Evolutionary conservation across 2,797 vertebrate genomes (phyloP).

Genomic region (Morus bassanus): DNA sequence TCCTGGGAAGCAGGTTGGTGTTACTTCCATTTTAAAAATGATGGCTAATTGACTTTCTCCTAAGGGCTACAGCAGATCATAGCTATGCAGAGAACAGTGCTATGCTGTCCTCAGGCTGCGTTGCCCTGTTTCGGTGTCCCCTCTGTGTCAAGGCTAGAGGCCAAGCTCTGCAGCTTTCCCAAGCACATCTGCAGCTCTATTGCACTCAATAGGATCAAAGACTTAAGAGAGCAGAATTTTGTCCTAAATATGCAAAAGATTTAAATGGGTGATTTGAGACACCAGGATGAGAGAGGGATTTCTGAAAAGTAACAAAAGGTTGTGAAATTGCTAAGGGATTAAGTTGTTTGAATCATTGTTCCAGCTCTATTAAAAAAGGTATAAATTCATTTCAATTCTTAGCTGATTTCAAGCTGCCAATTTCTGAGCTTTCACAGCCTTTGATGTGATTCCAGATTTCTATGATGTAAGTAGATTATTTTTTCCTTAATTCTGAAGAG

Average conservation of each 20-base stretch:
- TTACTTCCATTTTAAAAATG: neutral
- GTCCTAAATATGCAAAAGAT: neutral
- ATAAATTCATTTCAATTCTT: slow-evolving; percentile 69
- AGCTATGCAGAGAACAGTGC: neutral
- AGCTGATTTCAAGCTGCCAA: slow-evolving; percentile 59
- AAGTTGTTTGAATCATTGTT: slow-evolving; percentile 54
- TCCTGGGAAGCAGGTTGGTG: neutral
- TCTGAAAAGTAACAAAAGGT: slow-evolving; percentile 52
- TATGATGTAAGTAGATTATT: slow-evolving; percentile 70
- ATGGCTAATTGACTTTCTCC: neutral
- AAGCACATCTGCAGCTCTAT: neutral
- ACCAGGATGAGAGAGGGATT: neutral
- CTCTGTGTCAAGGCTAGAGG: neutral
- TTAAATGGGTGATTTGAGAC: slow-evolving; percentile 13
- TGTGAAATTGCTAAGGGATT: slow-evolving; percentile 58
- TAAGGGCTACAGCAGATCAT: neutral
- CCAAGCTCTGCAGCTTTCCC: neutral
- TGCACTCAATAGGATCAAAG: neutral
- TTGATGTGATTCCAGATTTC: slow-evolving; percentile 71
- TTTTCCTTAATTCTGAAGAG: slow-evolving; percentile 44
- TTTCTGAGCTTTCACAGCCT: slow-evolving; percentile 50
- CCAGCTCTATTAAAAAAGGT: slow-evolving; percentile 58
- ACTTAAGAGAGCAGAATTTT: neutral
- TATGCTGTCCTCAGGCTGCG: neutral
- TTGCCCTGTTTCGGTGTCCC: neutral